Conservation (phyloP, 2,797 vertebrate species). For the Gymnocypris eckloni region DNA sequence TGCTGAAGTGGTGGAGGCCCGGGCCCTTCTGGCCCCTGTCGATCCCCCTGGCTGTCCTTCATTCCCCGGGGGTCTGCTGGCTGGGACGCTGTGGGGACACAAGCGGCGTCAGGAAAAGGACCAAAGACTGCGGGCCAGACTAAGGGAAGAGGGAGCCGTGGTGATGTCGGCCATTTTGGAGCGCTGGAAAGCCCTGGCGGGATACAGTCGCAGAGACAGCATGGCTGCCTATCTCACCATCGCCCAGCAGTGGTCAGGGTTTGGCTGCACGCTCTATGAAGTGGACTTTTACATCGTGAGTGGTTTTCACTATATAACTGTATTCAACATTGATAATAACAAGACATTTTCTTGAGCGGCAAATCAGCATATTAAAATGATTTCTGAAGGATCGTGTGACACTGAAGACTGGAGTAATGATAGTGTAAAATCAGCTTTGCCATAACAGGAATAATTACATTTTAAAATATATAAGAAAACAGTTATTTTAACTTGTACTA, state of each 20-base stretch:
- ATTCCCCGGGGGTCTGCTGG: constrained; percentile 73
- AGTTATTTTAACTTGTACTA: background rate
- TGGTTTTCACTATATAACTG: background rate
- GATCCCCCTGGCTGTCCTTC: constrained; percentile 68
- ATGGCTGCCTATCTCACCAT: constrained; percentile 90
- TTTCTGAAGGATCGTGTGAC: background rate
- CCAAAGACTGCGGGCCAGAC: constrained; percentile 76
- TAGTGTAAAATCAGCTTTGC: background rate
- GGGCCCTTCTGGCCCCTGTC: constrained; percentile 69
- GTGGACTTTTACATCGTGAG: constrained; percentile 83
- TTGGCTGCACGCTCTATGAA: constrained; percentile 93
- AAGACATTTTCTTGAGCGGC: background rate
- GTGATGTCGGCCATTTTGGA: constrained; percentile 85
- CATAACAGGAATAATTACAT: background rate
- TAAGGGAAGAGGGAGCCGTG: constrained; percentile 82
- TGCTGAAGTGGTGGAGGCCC: constrained; percentile 74
- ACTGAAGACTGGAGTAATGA: background rate
- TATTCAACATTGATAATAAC: constrained; percentile 2
- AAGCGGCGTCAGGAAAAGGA: constrained; percentile 80
- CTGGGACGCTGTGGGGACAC: constrained; percentile 83
- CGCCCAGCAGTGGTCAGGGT: constrained; percentile 91
- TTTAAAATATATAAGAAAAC: background rate
- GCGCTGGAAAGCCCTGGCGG: constrained; percentile 88
- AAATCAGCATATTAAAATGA: background rate
- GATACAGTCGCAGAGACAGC: constrained; percentile 87